phyloP scores from a whole-genome alignment of 1,140 invertebrate genomes.

The Matsumurasca onukii region DNA sequence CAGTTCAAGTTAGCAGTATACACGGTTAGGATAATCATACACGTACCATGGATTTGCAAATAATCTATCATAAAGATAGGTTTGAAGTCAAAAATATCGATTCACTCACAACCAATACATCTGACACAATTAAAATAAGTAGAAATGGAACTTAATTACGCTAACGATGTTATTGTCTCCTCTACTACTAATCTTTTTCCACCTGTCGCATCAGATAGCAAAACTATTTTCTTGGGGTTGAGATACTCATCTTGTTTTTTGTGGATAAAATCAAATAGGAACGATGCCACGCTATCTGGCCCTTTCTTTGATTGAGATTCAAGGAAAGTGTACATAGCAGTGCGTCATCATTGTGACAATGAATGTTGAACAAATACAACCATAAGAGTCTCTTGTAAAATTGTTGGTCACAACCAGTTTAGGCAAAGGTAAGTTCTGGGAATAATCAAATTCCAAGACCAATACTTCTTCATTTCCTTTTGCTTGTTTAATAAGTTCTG shows the following conservation, averaged over 20 bases:
- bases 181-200: too few species aligned
- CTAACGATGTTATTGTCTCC: too few species aligned
- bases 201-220: slow-evolving; percentile 29
- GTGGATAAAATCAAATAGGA: slow-evolving; percentile 14
- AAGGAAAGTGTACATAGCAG: slow-evolving; percentile 25
- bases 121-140: not conserved
- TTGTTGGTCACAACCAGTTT: slow-evolving; percentile 29
- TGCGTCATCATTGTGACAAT: slow-evolving; percentile 29
- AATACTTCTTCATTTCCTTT: slow-evolving; percentile 22
- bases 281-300: slow-evolving; percentile 11
- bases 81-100: not conserved
- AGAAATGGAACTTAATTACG: slow-evolving; percentile 39
- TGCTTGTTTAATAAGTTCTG: not conserved
- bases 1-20: not conserved
- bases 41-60: not conserved
- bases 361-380: slow-evolving; percentile 35
- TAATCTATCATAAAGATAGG: not conserved
- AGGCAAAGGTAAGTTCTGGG: slow-evolving; percentile 34
- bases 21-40: not conserved
- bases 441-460: slow-evolving; percentile 37
- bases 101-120: not conserved
- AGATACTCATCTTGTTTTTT: not conserved
- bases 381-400: slow-evolving; percentile 35
- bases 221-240: slow-evolving; percentile 4
- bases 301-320: slow-evolving; percentile 29